phyloP scores from a whole-genome alignment of 2,113 vertebrate genomes.

The Pogona vitticeps region DNA sequence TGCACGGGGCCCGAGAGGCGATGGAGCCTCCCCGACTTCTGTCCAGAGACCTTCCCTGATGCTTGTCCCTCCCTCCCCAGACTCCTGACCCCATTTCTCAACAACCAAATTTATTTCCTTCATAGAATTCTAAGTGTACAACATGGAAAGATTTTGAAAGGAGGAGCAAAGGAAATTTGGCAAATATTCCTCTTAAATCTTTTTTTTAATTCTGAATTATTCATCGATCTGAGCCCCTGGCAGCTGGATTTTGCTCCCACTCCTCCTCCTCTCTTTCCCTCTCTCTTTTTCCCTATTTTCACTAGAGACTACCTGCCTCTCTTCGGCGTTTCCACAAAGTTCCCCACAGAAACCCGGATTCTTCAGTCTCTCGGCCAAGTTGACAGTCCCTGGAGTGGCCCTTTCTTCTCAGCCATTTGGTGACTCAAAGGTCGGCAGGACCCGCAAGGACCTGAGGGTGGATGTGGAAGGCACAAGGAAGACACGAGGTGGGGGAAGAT shows the following conservation, averaged over 20 bases:
- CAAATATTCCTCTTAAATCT: constrained; percentile 12
- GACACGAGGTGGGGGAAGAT: no score
- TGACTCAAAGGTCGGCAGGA: rapidly evolving
- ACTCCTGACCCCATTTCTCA: no score
- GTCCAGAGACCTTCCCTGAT: no score
- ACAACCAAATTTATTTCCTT: no score
- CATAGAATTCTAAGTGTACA: background rate
- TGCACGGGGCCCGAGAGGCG: no score
- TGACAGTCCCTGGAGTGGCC: background rate
- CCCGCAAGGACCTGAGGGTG: background rate
- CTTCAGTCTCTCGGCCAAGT: background rate
- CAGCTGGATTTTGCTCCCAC: background rate
- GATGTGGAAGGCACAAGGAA: background rate
- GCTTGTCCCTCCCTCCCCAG: no score
- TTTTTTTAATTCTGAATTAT: constrained; percentile 29
- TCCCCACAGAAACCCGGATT: background rate
- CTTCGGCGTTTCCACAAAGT: background rate
- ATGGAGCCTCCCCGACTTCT: no score
- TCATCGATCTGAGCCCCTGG: background rate
- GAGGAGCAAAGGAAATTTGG: background rate
- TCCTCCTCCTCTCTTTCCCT: background rate
- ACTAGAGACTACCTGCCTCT: background rate
- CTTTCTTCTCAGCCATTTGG: rapidly evolving
- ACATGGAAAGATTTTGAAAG: background rate
- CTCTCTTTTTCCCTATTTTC: constrained; percentile 1